These are phyloP conservation scores for Drosophila eugracilis DNA, from an alignment of 1,140 invertebrate species.

Conservation along the genomic window DNA sequence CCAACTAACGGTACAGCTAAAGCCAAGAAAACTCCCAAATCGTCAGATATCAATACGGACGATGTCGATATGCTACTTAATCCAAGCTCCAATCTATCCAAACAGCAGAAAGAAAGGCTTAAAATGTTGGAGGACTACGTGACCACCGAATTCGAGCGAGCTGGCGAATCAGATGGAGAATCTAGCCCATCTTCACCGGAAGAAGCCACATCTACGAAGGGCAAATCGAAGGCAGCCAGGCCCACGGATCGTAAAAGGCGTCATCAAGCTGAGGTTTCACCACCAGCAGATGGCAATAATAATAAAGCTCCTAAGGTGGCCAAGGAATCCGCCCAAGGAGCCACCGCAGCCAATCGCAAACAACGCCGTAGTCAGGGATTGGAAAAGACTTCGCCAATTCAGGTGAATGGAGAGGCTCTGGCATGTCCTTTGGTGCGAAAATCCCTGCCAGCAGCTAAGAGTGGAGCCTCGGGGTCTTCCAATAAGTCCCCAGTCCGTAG, in stretches of 20 bases:
- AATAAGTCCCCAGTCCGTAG: no score
- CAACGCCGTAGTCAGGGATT: neutral
- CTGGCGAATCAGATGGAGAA: neutral
- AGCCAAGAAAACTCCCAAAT: neutral
- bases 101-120: neutral
- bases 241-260: conserved; percentile 1
- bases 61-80: neutral
- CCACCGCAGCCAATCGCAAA: neutral
- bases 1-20: conserved; percentile 8
- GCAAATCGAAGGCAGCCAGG: neutral
- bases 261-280: neutral
- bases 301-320: neutral
- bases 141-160: neutral
- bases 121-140: neutral
- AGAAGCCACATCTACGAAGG: neutral
- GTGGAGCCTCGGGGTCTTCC: neutral
- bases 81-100: neutral
- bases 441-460: conserved; percentile 4
- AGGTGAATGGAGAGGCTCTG: neutral
- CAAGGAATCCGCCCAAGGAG: neutral
- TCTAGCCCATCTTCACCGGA: neutral
- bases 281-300: neutral
- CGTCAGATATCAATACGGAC: no score
- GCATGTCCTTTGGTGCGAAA: conserved; percentile 25
- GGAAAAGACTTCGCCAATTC: neutral